Evolutionary conservation across 2,113 vertebrate genomes (phyloP).

Genomic region (Polyodon spathula): DNA sequence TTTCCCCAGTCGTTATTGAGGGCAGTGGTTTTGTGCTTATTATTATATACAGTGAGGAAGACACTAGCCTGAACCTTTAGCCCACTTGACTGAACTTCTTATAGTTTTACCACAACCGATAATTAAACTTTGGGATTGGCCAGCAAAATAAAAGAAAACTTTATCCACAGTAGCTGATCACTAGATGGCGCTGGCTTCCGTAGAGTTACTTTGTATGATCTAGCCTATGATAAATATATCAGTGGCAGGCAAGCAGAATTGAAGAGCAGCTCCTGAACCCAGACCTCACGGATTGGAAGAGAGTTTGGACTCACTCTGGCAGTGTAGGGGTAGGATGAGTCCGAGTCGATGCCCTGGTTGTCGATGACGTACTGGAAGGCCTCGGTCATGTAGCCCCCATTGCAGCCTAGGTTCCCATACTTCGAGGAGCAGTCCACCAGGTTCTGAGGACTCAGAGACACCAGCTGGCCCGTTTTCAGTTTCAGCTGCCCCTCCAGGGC

Average conservation of each 20-base stretch:
- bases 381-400: conserved; percentile 39
- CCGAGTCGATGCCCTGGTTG: conserved; percentile 61
- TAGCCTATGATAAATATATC: too few species aligned
- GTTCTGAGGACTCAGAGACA: conserved; percentile 64
- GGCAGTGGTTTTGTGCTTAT: background rate
- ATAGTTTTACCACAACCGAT: too few species aligned
- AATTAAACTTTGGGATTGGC: too few species aligned
- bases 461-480: conserved; percentile 46
- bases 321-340: conserved; percentile 49
- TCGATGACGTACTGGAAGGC: conserved; percentile 60
- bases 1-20: too few species aligned
- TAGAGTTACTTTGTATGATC: too few species aligned
- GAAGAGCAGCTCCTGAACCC: too few species aligned
- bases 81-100: too few species aligned
- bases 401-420: conserved; percentile 59
- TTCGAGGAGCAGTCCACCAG: conserved; percentile 58
- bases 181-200: too few species aligned
- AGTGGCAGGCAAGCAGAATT: too few species aligned
- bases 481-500: conserved; percentile 62
- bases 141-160: background rate
- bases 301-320: conserved; percentile 27
- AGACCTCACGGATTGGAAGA: too few species aligned
- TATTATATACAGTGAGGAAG: background rate
- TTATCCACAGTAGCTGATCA: background rate
- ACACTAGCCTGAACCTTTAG: too few species aligned